These are phyloP conservation scores for Caenorhabditis latens DNA, from an alignment of 1,140 invertebrate species.

Conservation along the genomic window DNA sequence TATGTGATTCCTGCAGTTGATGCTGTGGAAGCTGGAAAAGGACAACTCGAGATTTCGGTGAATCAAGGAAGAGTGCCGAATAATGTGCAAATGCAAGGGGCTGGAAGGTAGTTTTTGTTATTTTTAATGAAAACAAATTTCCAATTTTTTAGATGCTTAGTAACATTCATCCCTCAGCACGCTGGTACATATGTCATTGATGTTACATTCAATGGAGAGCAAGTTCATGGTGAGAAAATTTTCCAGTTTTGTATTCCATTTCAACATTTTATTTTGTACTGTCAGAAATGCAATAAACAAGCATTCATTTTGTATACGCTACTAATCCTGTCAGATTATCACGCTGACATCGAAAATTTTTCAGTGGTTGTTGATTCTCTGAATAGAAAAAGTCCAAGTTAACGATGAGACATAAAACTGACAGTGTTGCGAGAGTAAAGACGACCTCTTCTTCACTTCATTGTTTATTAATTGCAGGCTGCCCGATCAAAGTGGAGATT, in stretches of 20 bases:
- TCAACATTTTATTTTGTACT: not conserved
- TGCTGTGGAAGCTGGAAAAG: conserved; percentile 94
- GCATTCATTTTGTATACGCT: not conserved
- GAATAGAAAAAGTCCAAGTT: not conserved
- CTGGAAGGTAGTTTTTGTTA: conserved; percentile 80
- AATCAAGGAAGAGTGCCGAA: conserved; percentile 98
- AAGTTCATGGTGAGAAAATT: conserved; percentile 83
- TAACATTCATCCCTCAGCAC: conserved; percentile 93
- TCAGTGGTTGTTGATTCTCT: conserved; percentile 9
- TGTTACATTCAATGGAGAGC: conserved; percentile 97
- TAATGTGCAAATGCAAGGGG: conserved; percentile 93
- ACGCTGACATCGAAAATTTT: not conserved
- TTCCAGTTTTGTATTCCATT: not conserved
- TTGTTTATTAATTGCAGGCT: conserved; percentile 70
- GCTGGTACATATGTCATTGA: conserved; percentile 93
- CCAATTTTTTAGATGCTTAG: conserved; percentile 84
- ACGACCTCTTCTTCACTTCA: not conserved
- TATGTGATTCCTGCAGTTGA: conserved; percentile 83
- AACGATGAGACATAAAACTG: not conserved
- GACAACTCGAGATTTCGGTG: conserved; percentile 95
- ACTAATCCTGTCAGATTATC: conserved; percentile 51
- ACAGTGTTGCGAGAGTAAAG: conserved; percentile 1
- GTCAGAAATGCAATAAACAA: conserved; percentile 7
- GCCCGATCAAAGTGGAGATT: conserved; percentile 76
- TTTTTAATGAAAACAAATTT: conserved; percentile 13